Conservation (phyloP, 2,113 vertebrate genomes). For the Ascaphus truei region DNA sequence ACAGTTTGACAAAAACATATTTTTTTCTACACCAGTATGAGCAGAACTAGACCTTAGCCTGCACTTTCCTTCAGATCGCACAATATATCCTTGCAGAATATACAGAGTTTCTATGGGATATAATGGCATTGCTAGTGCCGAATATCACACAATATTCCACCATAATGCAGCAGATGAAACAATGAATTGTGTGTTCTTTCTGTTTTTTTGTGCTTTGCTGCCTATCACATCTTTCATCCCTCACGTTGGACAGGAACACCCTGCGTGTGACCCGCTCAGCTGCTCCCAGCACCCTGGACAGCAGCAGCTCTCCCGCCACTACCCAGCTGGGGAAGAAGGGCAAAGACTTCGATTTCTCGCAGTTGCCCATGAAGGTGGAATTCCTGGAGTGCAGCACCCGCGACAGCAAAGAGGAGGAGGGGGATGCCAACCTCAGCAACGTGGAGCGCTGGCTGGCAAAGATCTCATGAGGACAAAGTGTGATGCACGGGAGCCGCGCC, state of each 20-base stretch:
- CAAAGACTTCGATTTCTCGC: conserved; percentile 92
- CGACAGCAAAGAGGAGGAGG: conserved; percentile 69
- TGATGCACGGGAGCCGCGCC: too few relatives aligned
- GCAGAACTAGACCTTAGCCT: too few relatives aligned
- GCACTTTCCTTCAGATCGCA: too few relatives aligned
- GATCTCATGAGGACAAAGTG: conserved; percentile 67
- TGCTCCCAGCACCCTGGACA: conserved; percentile 85
- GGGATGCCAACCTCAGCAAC: conserved; percentile 66
- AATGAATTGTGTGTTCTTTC: too few relatives aligned
- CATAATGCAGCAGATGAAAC: too few relatives aligned
- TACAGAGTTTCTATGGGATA: too few relatives aligned
- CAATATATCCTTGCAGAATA: too few relatives aligned
- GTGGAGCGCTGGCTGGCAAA: conserved; percentile 81
- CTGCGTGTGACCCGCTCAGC: conserved; percentile 85
- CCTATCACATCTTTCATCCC: not conserved
- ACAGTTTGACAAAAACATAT: too few relatives aligned
- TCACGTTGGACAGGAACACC: conserved; percentile 74
- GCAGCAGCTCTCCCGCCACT: conserved; percentile 55
- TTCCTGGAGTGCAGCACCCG: conserved; percentile 90
- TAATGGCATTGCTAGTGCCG: too few relatives aligned
- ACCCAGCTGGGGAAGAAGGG: conserved; percentile 86
- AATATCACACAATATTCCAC: too few relatives aligned
- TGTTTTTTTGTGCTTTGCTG: not conserved
- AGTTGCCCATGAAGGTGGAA: conserved; percentile 84
- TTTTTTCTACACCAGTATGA: too few relatives aligned